These are phyloP conservation scores for Uria lomvia DNA, from an alignment of 2,113 vertebrate species.

Conservation along the genomic window DNA sequence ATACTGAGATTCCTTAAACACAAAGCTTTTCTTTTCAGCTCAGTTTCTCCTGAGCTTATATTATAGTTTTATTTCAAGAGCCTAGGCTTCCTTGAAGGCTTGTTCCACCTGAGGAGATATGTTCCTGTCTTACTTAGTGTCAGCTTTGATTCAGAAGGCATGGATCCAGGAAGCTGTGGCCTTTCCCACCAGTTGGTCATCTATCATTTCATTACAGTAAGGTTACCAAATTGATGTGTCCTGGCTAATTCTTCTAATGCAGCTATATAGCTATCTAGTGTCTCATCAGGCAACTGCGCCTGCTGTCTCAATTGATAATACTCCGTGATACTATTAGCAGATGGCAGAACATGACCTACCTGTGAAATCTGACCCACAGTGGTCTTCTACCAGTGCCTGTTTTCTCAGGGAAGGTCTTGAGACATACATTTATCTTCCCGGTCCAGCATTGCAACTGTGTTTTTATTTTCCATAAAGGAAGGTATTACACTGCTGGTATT, in stretches of 20 bases:
- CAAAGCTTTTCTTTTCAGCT: neutral
- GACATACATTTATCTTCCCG: neutral
- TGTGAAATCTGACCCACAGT: neutral
- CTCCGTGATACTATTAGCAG: slow-evolving; percentile 18
- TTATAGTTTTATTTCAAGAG: neutral
- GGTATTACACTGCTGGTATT: neutral
- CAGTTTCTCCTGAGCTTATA: neutral
- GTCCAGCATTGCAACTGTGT: neutral
- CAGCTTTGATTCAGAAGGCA: slow-evolving; percentile 13
- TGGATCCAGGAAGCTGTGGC: neutral
- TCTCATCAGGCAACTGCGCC: neutral
- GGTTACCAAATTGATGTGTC: slow-evolving; percentile 5
- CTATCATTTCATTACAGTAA: slow-evolving; percentile 55
- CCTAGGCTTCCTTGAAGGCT: neutral
- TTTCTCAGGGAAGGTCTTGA: neutral
- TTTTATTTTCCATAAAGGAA: neutral
- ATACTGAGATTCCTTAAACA: neutral
- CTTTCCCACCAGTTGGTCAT: slow-evolving; percentile 28
- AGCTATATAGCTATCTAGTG: neutral
- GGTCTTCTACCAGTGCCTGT: neutral
- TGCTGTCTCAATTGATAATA: slow-evolving; percentile 2
- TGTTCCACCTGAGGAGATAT: neutral
- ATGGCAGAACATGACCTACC: slow-evolving; percentile 11
- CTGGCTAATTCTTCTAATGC: slow-evolving; percentile 16
- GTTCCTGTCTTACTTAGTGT: neutral